Conservation (phyloP, 2,888 invertebrate genomes). For the Anoplius nigerrimus region DNA sequence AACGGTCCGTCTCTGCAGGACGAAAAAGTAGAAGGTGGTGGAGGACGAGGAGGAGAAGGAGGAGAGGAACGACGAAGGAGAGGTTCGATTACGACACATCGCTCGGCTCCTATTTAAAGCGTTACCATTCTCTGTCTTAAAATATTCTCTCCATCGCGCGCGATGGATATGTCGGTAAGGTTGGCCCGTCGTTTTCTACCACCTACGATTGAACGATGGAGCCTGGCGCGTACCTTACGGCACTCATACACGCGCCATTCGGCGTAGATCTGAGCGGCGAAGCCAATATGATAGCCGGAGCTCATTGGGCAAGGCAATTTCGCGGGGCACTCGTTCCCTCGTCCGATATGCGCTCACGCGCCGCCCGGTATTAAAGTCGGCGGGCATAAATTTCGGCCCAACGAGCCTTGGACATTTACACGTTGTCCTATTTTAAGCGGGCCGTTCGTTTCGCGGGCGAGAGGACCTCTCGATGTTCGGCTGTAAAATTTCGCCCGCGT, state of each 20-base stretch:
- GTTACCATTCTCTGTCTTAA: conserved; percentile 54
- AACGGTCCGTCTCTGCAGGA: no score
- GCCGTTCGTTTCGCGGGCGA: conserved; percentile 19
- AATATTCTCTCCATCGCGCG: conserved; percentile 52
- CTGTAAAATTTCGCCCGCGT: no score
- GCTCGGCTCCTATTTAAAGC: conserved; percentile 55
- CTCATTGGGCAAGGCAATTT: no score
- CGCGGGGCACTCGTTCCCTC: conserved; percentile 7
- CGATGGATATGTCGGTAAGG: conserved; percentile 42
- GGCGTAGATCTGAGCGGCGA: no score
- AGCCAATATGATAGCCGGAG: no score
- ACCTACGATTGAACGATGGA: not conserved
- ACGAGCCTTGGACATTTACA: conserved; percentile 48
- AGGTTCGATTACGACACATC: conserved; percentile 47
- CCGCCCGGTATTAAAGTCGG: conserved; percentile 18
- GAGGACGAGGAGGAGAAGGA: conserved; percentile 23
- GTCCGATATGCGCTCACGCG: conserved; percentile 13
- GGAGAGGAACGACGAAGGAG: conserved; percentile 16
- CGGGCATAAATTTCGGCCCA: conserved; percentile 40
- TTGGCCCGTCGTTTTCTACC: not conserved
- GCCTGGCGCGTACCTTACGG: not conserved
- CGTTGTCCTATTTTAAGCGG: conserved; percentile 46
- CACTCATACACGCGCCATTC: no score
- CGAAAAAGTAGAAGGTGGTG: conserved; percentile 18
- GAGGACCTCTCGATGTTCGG: conserved; percentile 10